phyloP scores from a whole-genome alignment of 2,888 invertebrate genomes.

The Epinotia brunnichana region DNA sequence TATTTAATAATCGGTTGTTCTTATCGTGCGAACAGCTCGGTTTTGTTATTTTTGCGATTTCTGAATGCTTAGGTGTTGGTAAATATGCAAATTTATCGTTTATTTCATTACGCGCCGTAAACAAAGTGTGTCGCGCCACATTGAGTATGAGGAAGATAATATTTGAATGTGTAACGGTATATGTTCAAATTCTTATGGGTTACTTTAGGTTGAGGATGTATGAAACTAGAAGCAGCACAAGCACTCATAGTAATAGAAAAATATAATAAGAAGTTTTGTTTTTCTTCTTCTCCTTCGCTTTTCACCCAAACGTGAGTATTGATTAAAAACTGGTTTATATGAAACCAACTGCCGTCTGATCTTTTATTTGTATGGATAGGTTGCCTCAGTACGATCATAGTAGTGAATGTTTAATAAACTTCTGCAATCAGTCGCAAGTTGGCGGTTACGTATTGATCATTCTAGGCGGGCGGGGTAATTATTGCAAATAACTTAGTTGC shows the following conservation, averaged over 20 bases:
- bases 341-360: too few species aligned
- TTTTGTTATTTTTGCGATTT: conserved; percentile 35
- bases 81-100: conserved; percentile 42
- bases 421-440: conserved; percentile 50
- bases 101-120: conserved; percentile 31
- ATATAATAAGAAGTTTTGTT: too few species aligned
- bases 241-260: too few species aligned
- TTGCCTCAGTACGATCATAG: not conserved
- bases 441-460: conserved; percentile 54
- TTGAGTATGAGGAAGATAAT: conserved; percentile 17
- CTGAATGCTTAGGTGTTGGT: conserved; percentile 41
- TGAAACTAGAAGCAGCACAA: too few species aligned
- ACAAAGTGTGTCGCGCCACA: conserved; percentile 35
- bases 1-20: conserved; percentile 55
- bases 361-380: not conserved
- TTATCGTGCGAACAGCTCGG: conserved; percentile 39
- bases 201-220: not conserved
- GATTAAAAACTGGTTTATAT: too few species aligned
- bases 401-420: conserved; percentile 20
- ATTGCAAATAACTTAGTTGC: conserved; percentile 70
- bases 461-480: conserved; percentile 64
- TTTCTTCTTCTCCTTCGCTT: too few species aligned
- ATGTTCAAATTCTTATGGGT: conserved; percentile 25
- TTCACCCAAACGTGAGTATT: too few species aligned
- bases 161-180: conserved; percentile 32